A percentile compares a stretch with the other conserved stretches of the same genome.
Evolutionary conservation across 2,797 vertebrate genomes (phyloP).

Genomic region (Hemibagrus guttatus): DNA sequence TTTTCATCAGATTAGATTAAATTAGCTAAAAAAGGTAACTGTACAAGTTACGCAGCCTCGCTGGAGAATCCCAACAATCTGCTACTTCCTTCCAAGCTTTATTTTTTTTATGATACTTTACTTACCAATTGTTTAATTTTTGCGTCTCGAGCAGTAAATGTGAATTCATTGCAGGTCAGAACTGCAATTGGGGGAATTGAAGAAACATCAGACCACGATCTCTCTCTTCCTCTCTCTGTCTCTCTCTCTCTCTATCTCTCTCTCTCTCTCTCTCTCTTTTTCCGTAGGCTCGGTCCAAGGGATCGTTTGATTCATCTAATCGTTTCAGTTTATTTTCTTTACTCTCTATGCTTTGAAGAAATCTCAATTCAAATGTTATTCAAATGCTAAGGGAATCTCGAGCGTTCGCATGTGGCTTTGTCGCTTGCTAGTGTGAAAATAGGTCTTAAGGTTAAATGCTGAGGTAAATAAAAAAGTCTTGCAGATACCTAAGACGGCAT

Average conservation of each 20-base stretch:
- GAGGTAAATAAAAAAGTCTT: background rate
- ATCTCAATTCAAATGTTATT: background rate
- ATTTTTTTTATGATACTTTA: background rate
- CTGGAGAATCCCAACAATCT: no score
- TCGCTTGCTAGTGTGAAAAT: slow-evolving; percentile 20
- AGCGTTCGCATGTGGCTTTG: background rate
- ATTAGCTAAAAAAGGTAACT: background rate
- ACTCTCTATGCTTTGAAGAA: background rate
- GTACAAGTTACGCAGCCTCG: no score
- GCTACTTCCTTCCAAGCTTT: background rate
- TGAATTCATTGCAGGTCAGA: background rate
- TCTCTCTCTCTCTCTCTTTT: background rate
- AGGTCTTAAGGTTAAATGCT: background rate
- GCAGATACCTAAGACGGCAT: background rate
- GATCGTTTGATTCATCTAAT: background rate
- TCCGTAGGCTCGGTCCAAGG: background rate
- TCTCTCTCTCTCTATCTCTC: no score
- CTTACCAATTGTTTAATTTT: background rate
- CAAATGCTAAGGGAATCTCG: background rate
- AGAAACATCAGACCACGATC: background rate
- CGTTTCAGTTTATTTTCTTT: background rate
- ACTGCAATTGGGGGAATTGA: background rate
- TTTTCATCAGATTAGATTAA: background rate
- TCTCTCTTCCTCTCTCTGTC: no score
- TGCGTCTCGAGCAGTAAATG: background rate